Base-by-base conservation (phyloP, 1,140 invertebrate genomes). In the Aphaenogaster rudis region DNA sequence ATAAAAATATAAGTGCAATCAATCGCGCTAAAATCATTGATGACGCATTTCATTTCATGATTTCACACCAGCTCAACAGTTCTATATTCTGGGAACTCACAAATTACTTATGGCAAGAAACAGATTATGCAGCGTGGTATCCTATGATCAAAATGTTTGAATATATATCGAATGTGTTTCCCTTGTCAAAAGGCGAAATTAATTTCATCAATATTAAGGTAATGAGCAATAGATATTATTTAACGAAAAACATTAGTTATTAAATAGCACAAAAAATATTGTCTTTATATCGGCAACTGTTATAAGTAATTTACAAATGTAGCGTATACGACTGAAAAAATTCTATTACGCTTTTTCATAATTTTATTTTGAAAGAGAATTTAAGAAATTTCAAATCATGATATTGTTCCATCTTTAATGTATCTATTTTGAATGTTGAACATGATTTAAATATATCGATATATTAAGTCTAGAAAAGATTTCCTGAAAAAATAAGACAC, bases 141-240 rank as follows among this genome's bases (percentile, higher is more conserved):
- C 52, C 63, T 15, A 81, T 82, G 13, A 21, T 74, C 11, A 71
- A 94, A 95, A 39, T 21, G 9, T 7, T 59, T 8, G 61, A 36
- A 77, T 17, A 74, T 36, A 54, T 48, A 4, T 33, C 48, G 6
- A 15, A 42, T n/a, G 0, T 36, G 1, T 61, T 21, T 61, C n/a
- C 36, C 45, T 17, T 77, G 9, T n/a, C 21, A 42, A 21, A 36
- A 17, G 9, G 3, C 3, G 13, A 36, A 63, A 28, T 59, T 3
- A 9, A 59, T 9, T 9, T 1, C 1, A 11, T 2, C 11, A 3
- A 0, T 59, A 50, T 21, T 61, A 79, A 17, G 21, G 54, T 42
- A 7, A 28, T n/a, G 86, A 66, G 59, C 50, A 21, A 57, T 8
- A 33, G 15, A 78, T 61, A 9, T 61, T 21, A 28, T 33, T 28